Conservation (phyloP, 2,797 vertebrate genomes). For the Limosa lapponica region DNA sequence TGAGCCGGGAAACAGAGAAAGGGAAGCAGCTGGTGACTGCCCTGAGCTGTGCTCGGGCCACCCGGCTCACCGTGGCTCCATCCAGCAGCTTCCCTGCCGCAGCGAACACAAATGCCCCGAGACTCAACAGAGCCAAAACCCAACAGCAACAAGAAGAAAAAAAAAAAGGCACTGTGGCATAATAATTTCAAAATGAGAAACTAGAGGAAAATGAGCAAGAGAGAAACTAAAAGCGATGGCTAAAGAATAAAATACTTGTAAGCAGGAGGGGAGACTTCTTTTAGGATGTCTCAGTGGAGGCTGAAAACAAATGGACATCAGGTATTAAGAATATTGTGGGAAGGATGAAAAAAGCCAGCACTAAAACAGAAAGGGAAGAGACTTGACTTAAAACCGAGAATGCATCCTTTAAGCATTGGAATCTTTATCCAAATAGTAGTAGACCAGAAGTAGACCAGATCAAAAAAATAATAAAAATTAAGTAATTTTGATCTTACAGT, state of each 20-base stretch:
- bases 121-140: neutral
- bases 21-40: neutral
- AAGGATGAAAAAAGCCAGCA: neutral
- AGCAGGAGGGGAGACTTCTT: neutral
- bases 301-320: neutral
- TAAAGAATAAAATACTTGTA: neutral
- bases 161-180: neutral
- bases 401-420: neutral
- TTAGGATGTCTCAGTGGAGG: neutral
- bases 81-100: neutral
- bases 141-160: rapidly evolving
- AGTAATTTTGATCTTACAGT: neutral
- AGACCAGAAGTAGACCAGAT: neutral
- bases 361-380: neutral
- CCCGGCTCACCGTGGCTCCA: neutral
- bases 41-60: neutral
- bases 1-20: neutral
- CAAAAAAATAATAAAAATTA: neutral
- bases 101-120: neutral
- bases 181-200: neutral
- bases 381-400: neutral
- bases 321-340: neutral
- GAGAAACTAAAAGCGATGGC: neutral
- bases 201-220: neutral
- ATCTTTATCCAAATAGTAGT: neutral